Base-by-base conservation (phyloP, 1,140 invertebrate genomes). In the Leptopilina boulardi region DNA sequence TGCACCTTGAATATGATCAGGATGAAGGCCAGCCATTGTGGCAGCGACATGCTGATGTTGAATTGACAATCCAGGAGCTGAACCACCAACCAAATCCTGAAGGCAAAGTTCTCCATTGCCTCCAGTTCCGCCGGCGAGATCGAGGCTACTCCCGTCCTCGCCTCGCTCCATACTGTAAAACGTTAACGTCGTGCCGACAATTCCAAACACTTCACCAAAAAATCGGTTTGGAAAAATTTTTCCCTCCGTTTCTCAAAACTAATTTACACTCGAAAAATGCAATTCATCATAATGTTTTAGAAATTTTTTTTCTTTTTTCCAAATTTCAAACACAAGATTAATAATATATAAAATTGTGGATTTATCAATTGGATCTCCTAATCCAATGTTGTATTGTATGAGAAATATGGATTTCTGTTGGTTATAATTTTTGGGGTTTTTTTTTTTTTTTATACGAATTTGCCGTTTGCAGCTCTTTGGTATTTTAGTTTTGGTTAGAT, bases 81-180 rank as follows among this genome's bases (percentile, higher is more conserved):
- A 92, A 13, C 89, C 91, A 3, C 89, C 92, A 42, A 94, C 93
- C 78, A 95, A 90, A 88, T 96, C 94, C 85, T 95, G 94, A n/a
- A 95, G 92, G 82, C 95, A 96, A 19, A 95, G 91, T 34, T 87
- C 94, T 92, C 34, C 86, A 92, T 92, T 93, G 93, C 92, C 91
- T 92, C 92, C 90, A 89, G 92, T 91, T 87, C 91, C 88, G 87
- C 91, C 90, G 89, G 90, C 85, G 86, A 92, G 86, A 90, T 90
- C 83, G 92, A 91, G 76, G 91, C 89, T 87, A 88, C 92, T 89
- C 86, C 85, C 87, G 84, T 87, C 87, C 86, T 83, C 85, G 78
- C 88, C 89, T 76, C 88, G 89, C 84, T 91, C 90, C 90, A 91
- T 91, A 66, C 88, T 90, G 83, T 90, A 91, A 86, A 91, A 90